A percentile compares a stretch with the other conserved stretches of the same genome.
Evolutionary conservation across 2,113 vertebrate species (phyloP).

Genomic region (Strix uralensis): DNA sequence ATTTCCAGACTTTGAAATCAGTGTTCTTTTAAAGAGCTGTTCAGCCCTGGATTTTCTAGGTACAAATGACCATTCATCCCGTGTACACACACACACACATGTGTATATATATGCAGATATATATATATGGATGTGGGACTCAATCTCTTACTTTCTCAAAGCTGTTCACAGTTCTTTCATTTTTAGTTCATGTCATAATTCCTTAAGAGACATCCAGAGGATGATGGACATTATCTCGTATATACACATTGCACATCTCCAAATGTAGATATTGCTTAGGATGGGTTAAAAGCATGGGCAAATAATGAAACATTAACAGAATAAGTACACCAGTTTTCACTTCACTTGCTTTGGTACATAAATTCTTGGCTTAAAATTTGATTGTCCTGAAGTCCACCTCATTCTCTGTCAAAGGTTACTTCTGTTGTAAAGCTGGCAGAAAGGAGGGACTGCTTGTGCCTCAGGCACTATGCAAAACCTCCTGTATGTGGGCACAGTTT

Average conservation of each 20-base stretch:
- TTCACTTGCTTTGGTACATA: neutral
- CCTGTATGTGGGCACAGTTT: neutral
- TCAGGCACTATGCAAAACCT: neutral
- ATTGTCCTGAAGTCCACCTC: neutral
- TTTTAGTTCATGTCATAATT: neutral
- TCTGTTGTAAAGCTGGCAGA: neutral
- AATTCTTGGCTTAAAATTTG: neutral
- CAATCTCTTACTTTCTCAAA: neutral
- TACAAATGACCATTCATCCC: neutral
- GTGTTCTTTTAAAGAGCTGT: neutral
- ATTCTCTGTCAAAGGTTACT: neutral
- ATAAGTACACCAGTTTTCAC: neutral
- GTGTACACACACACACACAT: fast-evolving
- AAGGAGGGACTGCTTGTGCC: neutral
- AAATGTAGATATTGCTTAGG: neutral
- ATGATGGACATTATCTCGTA: neutral
- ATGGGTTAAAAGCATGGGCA: neutral
- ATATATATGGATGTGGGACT: neutral
- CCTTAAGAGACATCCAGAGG: neutral
- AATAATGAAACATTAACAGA: neutral
- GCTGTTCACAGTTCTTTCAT: neutral
- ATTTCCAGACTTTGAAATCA: neutral
- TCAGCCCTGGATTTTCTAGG: neutral
- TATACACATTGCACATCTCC: neutral
- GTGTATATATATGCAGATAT: neutral